phyloP scores from a whole-genome alignment of 1,140 invertebrate genomes.

The Aleiodes sp. region DNA sequence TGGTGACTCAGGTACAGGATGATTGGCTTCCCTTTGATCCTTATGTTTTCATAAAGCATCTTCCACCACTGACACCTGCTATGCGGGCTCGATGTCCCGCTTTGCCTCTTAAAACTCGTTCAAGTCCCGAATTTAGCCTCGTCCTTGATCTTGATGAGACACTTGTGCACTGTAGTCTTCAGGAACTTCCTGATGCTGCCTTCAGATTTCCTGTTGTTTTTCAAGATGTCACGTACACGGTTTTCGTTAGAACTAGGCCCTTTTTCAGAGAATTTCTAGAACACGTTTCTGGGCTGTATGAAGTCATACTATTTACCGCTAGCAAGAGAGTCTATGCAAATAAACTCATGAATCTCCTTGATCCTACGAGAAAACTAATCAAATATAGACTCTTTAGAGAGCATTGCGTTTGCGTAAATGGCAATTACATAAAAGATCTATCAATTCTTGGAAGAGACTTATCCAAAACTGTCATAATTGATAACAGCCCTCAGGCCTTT shows the following conservation, averaged over 20 bases:
- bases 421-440: slow-evolving; percentile 97
- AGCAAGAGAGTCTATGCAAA: slow-evolving; percentile 96
- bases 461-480: slow-evolving; percentile 90
- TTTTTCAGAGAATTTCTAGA: slow-evolving; percentile 93
- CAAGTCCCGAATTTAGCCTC: slow-evolving; percentile 92
- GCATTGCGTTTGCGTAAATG: slow-evolving; percentile 94
- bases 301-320: slow-evolving; percentile 96
- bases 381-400: slow-evolving; percentile 93
- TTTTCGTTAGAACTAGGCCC: slow-evolving; percentile 92
- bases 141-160: slow-evolving; percentile 95
- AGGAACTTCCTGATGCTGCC: slow-evolving; percentile 90
- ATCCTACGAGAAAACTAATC: slow-evolving; percentile 89
- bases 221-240: slow-evolving; percentile 89
- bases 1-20: slow-evolving; percentile 70
- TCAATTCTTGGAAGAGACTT: slow-evolving; percentile 93
- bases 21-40: slow-evolving; percentile 88
- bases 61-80: slow-evolving; percentile 89
- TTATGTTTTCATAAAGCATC: slow-evolving; percentile 90
- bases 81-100: slow-evolving; percentile 88
- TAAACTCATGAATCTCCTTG: slow-evolving; percentile 91
- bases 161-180: slow-evolving; percentile 93
- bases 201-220: slow-evolving; percentile 95
- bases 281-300: slow-evolving; percentile 87
- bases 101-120: slow-evolving; percentile 90
- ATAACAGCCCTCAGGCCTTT: slow-evolving; percentile 93